Evolutionary conservation across 1,140 invertebrate species (phyloP).

Genomic region (Coelopa frigida): DNA sequence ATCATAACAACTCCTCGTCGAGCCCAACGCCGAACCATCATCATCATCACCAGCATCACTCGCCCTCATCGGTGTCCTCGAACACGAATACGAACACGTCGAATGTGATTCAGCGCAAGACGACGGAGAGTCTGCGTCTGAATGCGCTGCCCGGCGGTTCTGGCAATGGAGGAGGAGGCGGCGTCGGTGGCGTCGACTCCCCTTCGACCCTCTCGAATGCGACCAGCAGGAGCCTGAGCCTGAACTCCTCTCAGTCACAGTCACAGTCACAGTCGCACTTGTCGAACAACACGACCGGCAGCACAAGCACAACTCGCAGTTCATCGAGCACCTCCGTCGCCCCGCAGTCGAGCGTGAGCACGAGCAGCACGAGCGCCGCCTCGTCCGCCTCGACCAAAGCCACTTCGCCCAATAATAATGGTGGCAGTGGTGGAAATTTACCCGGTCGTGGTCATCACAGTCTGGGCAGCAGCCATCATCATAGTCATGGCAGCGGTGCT

Average conservation of each 20-base stretch:
- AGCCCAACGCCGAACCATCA: slow-evolving; percentile 19
- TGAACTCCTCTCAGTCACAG: too few species aligned
- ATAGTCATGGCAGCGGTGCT: slow-evolving; percentile 2
- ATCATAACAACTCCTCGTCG: slow-evolving; percentile 14
- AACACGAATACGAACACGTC: slow-evolving; percentile 15
- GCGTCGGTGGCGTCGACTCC: slow-evolving; percentile 8
- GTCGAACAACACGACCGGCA: slow-evolving; percentile 17
- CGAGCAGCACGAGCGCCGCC: slow-evolving; percentile 12
- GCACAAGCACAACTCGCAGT: slow-evolving; percentile 48
- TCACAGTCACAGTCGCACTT: slow-evolving; percentile 10
- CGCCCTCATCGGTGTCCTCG: slow-evolving; percentile 6
- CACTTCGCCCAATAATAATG: slow-evolving; percentile 40
- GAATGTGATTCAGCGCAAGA: slow-evolving; percentile 64
- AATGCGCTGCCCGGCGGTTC: slow-evolving; percentile 24
- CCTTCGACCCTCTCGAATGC: slow-evolving; percentile 12
- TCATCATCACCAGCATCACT: slow-evolving; percentile 16
- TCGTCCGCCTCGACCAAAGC: slow-evolving; percentile 18
- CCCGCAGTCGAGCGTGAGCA: slow-evolving; percentile 26
- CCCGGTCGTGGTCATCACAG: slow-evolving; percentile 26
- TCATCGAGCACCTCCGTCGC: slow-evolving; percentile 41
- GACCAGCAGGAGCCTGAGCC: slow-evolving; percentile 19
- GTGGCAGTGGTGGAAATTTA: slow-evolving; percentile 17
- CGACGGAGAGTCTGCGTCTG: slow-evolving; percentile 67
- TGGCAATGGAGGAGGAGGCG: slow-evolving; percentile 12
- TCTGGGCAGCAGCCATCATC: slow-evolving; percentile 28